phyloP scores from a whole-genome alignment of 2,797 vertebrate genomes.

The Crenichthys baileyi region DNA sequence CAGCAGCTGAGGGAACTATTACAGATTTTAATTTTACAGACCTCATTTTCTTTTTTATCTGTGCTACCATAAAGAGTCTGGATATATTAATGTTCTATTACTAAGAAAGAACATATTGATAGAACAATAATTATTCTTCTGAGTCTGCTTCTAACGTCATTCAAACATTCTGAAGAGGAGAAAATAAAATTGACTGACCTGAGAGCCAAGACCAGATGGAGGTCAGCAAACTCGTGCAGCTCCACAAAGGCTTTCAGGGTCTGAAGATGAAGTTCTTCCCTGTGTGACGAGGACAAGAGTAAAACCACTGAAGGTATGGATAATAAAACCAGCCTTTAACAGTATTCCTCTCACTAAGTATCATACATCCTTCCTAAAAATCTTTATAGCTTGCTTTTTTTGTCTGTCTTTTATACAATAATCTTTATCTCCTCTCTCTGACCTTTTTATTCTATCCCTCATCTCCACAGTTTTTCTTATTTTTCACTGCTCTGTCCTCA shows the following conservation, averaged over 20 bases:
- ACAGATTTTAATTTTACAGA: not conserved
- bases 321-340: not conserved
- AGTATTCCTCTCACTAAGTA: too few species aligned
- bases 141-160: not conserved
- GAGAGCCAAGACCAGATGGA: conserved; percentile 93
- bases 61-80: too few species aligned
- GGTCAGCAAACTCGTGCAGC: conserved; percentile 91
- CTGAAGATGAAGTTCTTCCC: conserved; percentile 87
- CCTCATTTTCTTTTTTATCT: not conserved
- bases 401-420: not conserved
- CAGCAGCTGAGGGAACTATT: not conserved
- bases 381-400: not conserved
- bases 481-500: not conserved
- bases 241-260: conserved; percentile 92
- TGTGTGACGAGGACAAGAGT: conserved; percentile 48
- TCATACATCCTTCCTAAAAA: not conserved
- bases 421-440: not conserved
- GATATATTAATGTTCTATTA: too few species aligned
- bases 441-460: not conserved
- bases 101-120: too few species aligned
- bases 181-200: conserved; percentile 77
- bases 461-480: not conserved
- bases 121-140: not conserved
- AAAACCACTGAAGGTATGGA: conserved; percentile 4
- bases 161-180: not conserved